These are phyloP conservation scores for Eumaeus atala DNA, from an alignment of 1,140 invertebrate genomes.

Conservation along the genomic window DNA sequence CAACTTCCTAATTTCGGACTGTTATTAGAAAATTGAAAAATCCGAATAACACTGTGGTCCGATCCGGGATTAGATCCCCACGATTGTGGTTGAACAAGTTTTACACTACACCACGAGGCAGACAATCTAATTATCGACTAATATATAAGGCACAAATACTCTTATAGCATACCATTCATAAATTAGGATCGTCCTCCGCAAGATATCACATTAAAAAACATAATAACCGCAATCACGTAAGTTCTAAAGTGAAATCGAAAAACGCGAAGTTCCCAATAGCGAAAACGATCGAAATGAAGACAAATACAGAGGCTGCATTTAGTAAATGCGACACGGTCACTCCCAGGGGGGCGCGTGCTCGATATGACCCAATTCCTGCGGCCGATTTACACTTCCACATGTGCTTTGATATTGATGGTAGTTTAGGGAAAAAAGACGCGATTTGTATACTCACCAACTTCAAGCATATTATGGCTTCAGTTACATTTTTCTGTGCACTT, in stretches of 20 bases:
- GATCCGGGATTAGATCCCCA: no score
- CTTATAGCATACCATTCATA: neutral
- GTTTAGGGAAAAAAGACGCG: neutral
- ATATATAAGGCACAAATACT: no score
- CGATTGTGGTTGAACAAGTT: no score
- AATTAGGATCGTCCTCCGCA: neutral
- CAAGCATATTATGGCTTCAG: no score
- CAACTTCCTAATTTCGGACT: no score
- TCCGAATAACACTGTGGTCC: no score
- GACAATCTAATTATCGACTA: no score
- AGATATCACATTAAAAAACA: no score
- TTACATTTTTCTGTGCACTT: no score
- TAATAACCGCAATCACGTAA: neutral
- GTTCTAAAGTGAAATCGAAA: conserved; percentile 10
- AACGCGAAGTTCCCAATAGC: neutral
- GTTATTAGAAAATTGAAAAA: no score
- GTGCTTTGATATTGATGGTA: neutral
- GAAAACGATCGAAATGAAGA: conserved; percentile 27
- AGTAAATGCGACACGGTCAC: conserved; percentile 15
- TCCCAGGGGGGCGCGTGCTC: conserved; percentile 4
- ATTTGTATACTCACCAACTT: neutral
- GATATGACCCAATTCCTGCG: conserved; percentile 28
- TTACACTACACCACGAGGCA: no score
- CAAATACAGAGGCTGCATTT: conserved; percentile 23
- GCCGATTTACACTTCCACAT: no score